Evolutionary conservation across 2,113 vertebrate species (phyloP), one percentile per base, ranked within the genome.

Genomic region (Lamprotornis superbus): DNA sequence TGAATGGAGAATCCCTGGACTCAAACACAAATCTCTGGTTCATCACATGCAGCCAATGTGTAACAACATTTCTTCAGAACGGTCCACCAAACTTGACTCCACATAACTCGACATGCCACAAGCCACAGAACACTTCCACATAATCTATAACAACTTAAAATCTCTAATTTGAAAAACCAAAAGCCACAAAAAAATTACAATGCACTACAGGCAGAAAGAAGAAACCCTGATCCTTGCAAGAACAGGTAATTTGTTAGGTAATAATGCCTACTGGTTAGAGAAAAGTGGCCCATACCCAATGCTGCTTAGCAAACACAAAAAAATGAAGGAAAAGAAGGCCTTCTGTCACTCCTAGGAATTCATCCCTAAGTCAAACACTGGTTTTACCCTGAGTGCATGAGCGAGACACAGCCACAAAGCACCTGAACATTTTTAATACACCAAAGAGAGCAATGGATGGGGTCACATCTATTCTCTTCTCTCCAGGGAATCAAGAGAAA

Each of bases 141-240:
- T 95, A 96, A 97, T 97, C 94, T 92, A 52, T 78, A 94, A 92
- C 94, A 94, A 97, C 96, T 96, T 96, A 96, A 94, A 94, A 96
- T 91, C 96, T 93, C 95, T 94, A 94, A 97, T 96, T 94, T 97
- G 95, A 89, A 94, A 97, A 96, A 94, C 95, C 96, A 93, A 91
- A 97, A 95, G 83, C 96, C 94, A 94, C 95, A 87, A 88, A 65
- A 47, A 52, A 92, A 80, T 35, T 90, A 97, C 76, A 95, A 95
- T 93, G 64, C 5, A 25, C 64, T 81, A 68, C 56, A 81, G 64
- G 73, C 86, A 90, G 73, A 92, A 83, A 88, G 46, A 83, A 93
- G 68, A 83, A 96, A 86, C 39, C 28, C 37, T 31, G 82, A 87
- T 60, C 76, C 47, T 57, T 70, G 52, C 35, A 87, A 87, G 60